Percentiles rank a stretch among this genome's conserved stretches.
Evolutionary conservation across 2,888 invertebrate genomes (phyloP).

Genomic region (Mimachlamys varia): DNA sequence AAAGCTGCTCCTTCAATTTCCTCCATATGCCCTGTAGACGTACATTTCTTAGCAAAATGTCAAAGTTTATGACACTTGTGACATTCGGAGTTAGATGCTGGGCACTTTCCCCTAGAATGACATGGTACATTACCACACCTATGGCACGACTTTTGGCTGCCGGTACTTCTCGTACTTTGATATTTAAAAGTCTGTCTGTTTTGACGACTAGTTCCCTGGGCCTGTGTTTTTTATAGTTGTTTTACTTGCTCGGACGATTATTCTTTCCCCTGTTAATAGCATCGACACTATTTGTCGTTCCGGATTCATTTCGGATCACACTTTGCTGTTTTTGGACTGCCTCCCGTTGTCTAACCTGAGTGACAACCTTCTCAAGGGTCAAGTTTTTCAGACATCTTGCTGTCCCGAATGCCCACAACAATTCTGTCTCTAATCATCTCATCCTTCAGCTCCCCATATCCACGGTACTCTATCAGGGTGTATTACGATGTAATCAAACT

Average conservation of each 20-base stretch:
- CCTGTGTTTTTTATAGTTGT: too few relatives aligned
- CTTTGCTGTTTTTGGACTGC: constrained; percentile 43
- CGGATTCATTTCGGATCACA: constrained; percentile 36
- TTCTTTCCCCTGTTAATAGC: neutral
- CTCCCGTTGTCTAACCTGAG: constrained; percentile 44
- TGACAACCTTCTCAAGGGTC: constrained; percentile 40
- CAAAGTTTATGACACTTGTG: constrained; percentile 11
- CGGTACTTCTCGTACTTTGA: too few relatives aligned
- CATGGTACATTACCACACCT: neutral
- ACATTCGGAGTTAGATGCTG: neutral
- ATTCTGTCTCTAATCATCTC: too few relatives aligned
- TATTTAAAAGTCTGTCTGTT: too few relatives aligned
- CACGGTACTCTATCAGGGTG: too few relatives aligned
- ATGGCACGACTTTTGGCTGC: neutral
- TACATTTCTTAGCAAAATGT: neutral
- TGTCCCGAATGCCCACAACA: too few relatives aligned
- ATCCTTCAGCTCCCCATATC: too few relatives aligned
- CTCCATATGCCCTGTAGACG: neutral
- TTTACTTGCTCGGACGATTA: neutral
- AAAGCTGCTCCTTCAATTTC: constrained; percentile 23
- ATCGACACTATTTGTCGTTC: neutral
- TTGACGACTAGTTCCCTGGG: too few relatives aligned
- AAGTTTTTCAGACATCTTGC: too few relatives aligned
- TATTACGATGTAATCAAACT: too few relatives aligned
- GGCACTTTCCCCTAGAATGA: neutral